These are phyloP conservation scores for Zeus faber DNA, from an alignment of 2,113 vertebrate genomes.

Conservation along the genomic window DNA sequence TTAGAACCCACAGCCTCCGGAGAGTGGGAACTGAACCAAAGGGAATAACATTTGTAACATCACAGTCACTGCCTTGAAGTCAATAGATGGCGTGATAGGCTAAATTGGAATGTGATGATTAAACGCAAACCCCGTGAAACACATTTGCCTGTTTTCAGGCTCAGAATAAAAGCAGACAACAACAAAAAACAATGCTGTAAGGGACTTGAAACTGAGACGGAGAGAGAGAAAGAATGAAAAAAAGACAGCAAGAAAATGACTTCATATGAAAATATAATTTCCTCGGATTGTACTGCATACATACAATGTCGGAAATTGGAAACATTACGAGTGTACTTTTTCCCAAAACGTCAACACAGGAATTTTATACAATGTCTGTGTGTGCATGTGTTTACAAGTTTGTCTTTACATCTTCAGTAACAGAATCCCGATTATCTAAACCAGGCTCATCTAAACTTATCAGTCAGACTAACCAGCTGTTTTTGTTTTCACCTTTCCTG, in stretches of 20 bases:
- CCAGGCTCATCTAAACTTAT: too few relatives aligned
- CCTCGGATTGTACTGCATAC: too few relatives aligned
- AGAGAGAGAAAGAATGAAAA: slow-evolving; percentile 32
- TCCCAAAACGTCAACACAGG: neutral
- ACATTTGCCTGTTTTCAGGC: slow-evolving; percentile 76
- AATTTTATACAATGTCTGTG: too few relatives aligned
- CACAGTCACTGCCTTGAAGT: slow-evolving; percentile 87
- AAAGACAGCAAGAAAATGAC: slow-evolving; percentile 67
- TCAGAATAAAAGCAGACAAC: slow-evolving; percentile 45
- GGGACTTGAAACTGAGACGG: slow-evolving; percentile 81
- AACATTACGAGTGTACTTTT: neutral
- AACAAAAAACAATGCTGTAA: slow-evolving; percentile 52
- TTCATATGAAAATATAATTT: slow-evolving; percentile 93
- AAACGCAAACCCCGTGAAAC: slow-evolving; percentile 78
- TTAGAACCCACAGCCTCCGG: slow-evolving; percentile 60
- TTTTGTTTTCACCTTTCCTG: too few relatives aligned
- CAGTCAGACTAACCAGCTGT: too few relatives aligned
- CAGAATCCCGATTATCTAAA: too few relatives aligned
- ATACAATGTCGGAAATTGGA: too few relatives aligned
- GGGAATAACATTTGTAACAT: slow-evolving; percentile 65
- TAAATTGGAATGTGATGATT: slow-evolving; percentile 76
- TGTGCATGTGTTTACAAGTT: too few relatives aligned
- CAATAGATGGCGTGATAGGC: slow-evolving; percentile 71
- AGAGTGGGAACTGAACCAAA: slow-evolving; percentile 21
- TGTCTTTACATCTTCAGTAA: too few relatives aligned